Conservation (phyloP, 2,113 vertebrate species). For the Syrmaticus mikado region DNA sequence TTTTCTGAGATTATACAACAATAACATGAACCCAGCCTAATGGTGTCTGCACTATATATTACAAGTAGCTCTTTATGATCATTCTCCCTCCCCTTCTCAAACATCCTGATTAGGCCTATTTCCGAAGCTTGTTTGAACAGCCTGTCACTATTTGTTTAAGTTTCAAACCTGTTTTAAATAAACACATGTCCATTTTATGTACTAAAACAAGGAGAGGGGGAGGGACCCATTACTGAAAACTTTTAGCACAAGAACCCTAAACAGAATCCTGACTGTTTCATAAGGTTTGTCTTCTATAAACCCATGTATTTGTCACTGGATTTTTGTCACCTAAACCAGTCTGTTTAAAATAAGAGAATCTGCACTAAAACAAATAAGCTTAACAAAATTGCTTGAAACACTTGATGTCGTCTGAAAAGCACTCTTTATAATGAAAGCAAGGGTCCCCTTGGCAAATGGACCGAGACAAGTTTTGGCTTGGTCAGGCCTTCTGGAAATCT, state of each 20-base stretch:
- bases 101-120: constrained; percentile 80
- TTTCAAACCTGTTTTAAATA: constrained; percentile 81
- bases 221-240: constrained; percentile 18
- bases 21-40: constrained; percentile 49
- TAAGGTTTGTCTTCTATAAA: constrained; percentile 32
- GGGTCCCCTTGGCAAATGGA: constrained; percentile 12
- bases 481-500: constrained; percentile 19
- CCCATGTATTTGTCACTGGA: constrained; percentile 18
- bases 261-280: constrained; percentile 14
- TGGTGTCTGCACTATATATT: constrained; percentile 57
- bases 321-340: not conserved
- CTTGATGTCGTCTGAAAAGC: constrained; percentile 15
- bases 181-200: constrained; percentile 78
- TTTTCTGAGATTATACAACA: not conserved
- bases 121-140: constrained; percentile 84
- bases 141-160: constrained; percentile 83
- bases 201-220: constrained; percentile 65
- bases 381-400: constrained; percentile 26
- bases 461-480: constrained; percentile 12
- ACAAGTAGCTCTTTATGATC: constrained; percentile 67
- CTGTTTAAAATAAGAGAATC: constrained; percentile 44
- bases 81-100: constrained; percentile 74
- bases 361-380: constrained; percentile 43
- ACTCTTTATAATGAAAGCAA: constrained; percentile 29
- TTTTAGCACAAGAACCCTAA: constrained; percentile 44